Evolutionary conservation across 2,113 vertebrate species (phyloP), one percentile per base, ranked within the genome.

Genomic region (Neodontobutis hainanensis): DNA sequence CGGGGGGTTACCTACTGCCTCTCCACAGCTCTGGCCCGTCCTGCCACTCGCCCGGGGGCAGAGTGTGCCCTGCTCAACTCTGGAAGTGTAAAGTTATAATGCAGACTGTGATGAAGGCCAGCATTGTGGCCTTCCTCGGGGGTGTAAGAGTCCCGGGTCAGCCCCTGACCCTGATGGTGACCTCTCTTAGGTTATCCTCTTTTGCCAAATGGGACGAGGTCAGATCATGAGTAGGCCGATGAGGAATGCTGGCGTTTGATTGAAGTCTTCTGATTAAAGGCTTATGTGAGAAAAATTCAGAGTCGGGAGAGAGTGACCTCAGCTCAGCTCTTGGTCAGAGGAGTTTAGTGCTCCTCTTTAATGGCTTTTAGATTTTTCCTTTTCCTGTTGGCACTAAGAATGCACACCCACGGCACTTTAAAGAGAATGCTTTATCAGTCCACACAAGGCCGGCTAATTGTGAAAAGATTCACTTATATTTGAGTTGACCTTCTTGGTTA

Each of bases 101-200:
- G 60, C 12, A 8, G 58, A 48, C 52, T 53, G 66, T 53, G 56
- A 88, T 90, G 70, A 90, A 90, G 78, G 74, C 58, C 65, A 35
- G 81, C 77, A 85, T 90, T 92, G 90, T 90, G 80, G 74, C 57
- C 32, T 51, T 80, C 51, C 61, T 64, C 15, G 1, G 14, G 73
- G 38, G 68, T 52, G 42, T 35, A 38, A 52, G 74, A 68, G 75
- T 71, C 69, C 76, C 65, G 82, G 78, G 81, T 80, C 75, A 55
- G 68, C 44, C 65, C 55, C 40, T 62, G 27, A 73, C 72, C 73
- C 66, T 1, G 59, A 83, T 77, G 59, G 7, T 75, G 83, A 89
- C 79, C 85, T 68, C 71, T 50, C 45, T 6, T 78, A 69, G 75
- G 68, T 84, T 77, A 36, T 62, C 52, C 74, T 73, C 67, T 61